Evolutionary conservation across 1,140 invertebrate species (phyloP), one percentile per base, ranked within the genome.

Genomic region (Lepidotrigona ventralis): DNA sequence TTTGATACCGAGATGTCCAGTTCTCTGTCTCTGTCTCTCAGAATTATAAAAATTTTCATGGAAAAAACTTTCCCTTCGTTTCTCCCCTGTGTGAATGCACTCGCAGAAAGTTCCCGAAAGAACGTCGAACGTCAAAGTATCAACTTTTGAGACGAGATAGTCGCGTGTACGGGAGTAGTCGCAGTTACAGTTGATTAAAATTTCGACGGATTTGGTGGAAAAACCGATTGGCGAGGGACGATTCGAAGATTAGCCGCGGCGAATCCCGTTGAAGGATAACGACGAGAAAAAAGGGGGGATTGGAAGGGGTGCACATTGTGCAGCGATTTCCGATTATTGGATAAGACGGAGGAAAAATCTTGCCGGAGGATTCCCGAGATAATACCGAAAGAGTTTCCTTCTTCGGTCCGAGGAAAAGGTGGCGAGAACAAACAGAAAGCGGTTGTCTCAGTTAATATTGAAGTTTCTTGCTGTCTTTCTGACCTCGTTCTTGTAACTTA

Each of bases 401-500:
- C 58, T 58, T 51, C 73, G 54, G 81, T 83, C 81, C 79, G 85
- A 78, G 89, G 86, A 87, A 88, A 87, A 84, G 85, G 83, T 80
- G 85, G 64, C 69, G 63, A 88, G 88, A 81, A 79, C 86, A 88
- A 91, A 86, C 87, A 85, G 84, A 83, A 53, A 60, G 69, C 46
- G 85, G 86, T 92, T 86, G 89, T 88, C 89, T 90, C 82, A 90
- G 91, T 92, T 91, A 92, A 92, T 92, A 92, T 92, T 91, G 90
- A 89, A 91, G 84, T 91, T 92, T 88, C 87, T 85, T 85, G 81
- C 85, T 66, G 51, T 73, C 75, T 85, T 87, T 80, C 53, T 21
- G 26, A 78, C 71, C 81, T 86, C 77, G 54, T 26, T 75, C 85
- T 86, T 84, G 85, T 82, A 85, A 89, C 84, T 79, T 39, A 73